These are phyloP conservation scores for Mesocentrotus franciscanus DNA, from an alignment of 53 echinoderm and acorn worm genomes.

Conservation along the genomic window DNA sequence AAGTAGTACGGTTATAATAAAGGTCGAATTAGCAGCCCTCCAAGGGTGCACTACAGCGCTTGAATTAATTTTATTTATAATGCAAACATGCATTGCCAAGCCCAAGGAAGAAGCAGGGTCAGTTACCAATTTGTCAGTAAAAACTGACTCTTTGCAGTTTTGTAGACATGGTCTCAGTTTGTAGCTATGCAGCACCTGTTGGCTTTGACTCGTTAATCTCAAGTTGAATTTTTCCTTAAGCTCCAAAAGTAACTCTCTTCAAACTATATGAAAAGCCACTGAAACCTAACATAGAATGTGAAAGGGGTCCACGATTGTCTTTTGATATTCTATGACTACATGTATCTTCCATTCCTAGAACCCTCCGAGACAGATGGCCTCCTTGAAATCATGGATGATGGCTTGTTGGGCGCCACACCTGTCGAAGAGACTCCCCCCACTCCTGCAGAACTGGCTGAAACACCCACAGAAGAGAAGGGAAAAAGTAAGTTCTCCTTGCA, in stretches of 20 bases:
- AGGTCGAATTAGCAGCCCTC: too few relatives aligned
- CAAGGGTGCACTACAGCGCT: too few relatives aligned
- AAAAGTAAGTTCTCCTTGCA: slow-evolving; percentile 65
- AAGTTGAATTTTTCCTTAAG: too few relatives aligned
- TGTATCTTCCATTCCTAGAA: slow-evolving; percentile 68
- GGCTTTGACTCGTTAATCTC: too few relatives aligned
- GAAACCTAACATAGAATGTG: not conserved
- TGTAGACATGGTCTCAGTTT: too few relatives aligned
- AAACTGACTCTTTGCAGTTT: too few relatives aligned
- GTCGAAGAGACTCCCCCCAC: slow-evolving; percentile 72
- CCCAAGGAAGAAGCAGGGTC: too few relatives aligned
- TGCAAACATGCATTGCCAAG: too few relatives aligned
- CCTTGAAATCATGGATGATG: slow-evolving; percentile 70
- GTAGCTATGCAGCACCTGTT: too few relatives aligned
- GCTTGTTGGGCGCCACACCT: slow-evolving; percentile 68
- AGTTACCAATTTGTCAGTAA: too few relatives aligned
- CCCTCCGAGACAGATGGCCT: slow-evolving; percentile 86
- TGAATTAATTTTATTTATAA: too few relatives aligned
- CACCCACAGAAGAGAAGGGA: slow-evolving; percentile 87
- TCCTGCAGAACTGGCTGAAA: slow-evolving; percentile 73
- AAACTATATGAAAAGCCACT: not conserved
- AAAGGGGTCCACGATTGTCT: not conserved
- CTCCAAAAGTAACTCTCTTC: not conserved
- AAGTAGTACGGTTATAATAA: too few relatives aligned
- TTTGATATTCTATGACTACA: not conserved